Evolutionary conservation across 2,113 vertebrate genomes (phyloP).

Genomic region (Atherinomorus stipes): DNA sequence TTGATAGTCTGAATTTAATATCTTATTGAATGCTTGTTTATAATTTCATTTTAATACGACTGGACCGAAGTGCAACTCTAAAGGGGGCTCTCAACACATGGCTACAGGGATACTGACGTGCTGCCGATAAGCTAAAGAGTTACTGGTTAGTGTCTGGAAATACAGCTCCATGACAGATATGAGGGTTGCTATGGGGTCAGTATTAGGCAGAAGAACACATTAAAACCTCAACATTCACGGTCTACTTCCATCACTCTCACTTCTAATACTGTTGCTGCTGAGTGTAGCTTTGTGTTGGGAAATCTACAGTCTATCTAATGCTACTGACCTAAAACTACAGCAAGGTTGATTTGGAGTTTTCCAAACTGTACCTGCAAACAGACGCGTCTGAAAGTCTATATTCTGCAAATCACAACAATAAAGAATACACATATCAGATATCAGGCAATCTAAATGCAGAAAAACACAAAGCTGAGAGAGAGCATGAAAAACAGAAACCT

Average conservation of each 20-base stretch:
- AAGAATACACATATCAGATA: conserved; percentile 57
- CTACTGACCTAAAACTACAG: conserved; percentile 54
- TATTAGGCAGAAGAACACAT: conserved; percentile 40
- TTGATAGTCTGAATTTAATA: too few relatives aligned
- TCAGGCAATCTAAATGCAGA: conserved; percentile 18
- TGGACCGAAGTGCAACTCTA: too few relatives aligned
- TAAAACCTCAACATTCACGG: conserved; percentile 26
- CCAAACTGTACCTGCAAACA: conserved; percentile 83
- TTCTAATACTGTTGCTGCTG: conserved; percentile 22
- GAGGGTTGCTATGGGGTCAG: conserved; percentile 8
- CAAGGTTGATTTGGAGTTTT: conserved; percentile 8
- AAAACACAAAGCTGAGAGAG: conserved; percentile 2
- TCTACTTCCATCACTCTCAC: neutral
- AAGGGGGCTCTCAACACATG: neutral
- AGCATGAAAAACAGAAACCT: neutral
- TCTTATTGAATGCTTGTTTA: too few relatives aligned
- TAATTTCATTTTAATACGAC: too few relatives aligned
- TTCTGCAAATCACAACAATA: conserved; percentile 80
- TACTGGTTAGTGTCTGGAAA: conserved; percentile 29
- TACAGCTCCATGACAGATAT: conserved; percentile 12
- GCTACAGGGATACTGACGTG: neutral
- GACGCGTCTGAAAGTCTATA: conserved; percentile 83
- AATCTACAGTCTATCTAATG: conserved; percentile 40
- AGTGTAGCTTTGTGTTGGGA: conserved; percentile 17
- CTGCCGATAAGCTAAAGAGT: neutral